Percentiles rank a stretch among this genome's conserved stretches.
These are phyloP conservation scores for Liparis tanakae DNA, from an alignment of 2,797 vertebrate genomes.

Conservation along the genomic window DNA sequence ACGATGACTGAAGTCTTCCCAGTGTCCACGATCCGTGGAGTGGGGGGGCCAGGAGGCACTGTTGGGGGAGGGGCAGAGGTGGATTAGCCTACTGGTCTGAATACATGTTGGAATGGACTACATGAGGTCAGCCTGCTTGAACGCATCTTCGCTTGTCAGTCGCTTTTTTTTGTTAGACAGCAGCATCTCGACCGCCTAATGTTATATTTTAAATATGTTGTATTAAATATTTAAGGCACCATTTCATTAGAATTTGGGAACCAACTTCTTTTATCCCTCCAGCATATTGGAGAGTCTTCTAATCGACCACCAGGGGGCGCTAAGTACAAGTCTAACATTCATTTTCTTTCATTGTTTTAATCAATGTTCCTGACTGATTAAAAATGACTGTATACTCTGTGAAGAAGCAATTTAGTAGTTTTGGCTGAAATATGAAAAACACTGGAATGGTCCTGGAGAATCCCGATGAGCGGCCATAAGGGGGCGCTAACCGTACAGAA, in stretches of 20 bases:
- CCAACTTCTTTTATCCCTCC: not conserved
- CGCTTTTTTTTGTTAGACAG: too few species aligned
- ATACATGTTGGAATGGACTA: not conserved
- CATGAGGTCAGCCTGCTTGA: not conserved
- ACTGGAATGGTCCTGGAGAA: not conserved
- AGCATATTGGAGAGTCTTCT: not conserved
- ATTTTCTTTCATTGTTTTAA: not conserved
- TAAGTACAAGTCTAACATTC: not conserved
- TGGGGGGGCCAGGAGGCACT: conserved; percentile 94
- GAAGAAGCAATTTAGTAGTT: too few species aligned
- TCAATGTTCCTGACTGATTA: too few species aligned
- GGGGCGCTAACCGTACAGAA: not conserved
- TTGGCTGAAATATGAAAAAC: too few species aligned
- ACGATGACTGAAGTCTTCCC: conserved; percentile 90
- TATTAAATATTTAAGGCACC: too few species aligned
- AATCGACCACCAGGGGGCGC: too few species aligned
- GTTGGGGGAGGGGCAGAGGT: conserved; percentile 13
- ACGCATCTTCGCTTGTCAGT: too few species aligned
- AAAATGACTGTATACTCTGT: not conserved
- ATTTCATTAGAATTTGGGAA: not conserved
- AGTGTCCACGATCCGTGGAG: conserved; percentile 91
- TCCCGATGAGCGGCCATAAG: not conserved
- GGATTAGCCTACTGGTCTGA: not conserved
- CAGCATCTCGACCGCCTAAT: too few species aligned
- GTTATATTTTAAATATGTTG: too few species aligned